These are phyloP conservation scores for Coilia nasus DNA, from an alignment of 2,797 vertebrate species.

Conservation along the genomic window DNA sequence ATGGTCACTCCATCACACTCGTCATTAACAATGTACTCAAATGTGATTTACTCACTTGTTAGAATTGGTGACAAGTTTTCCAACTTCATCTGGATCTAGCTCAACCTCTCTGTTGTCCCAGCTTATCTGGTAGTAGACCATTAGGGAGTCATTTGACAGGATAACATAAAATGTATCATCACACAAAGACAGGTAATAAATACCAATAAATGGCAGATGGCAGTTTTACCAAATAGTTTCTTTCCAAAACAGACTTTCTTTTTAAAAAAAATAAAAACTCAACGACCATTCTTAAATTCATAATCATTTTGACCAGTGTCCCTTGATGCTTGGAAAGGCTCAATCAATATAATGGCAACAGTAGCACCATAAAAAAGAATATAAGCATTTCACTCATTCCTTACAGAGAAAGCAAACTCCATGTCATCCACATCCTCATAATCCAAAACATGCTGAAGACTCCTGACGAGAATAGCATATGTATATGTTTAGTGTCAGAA, in stretches of 20 bases:
- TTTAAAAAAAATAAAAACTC: background rate
- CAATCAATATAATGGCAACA: too few relatives aligned
- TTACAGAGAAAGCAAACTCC: slow-evolving; percentile 83
- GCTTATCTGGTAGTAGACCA: background rate
- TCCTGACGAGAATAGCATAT: slow-evolving; percentile 66
- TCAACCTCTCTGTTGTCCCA: background rate
- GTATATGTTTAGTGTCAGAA: background rate
- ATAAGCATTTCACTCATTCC: slow-evolving; percentile 33
- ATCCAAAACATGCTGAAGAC: slow-evolving; percentile 81
- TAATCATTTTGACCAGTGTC: too few relatives aligned
- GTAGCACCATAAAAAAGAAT: background rate
- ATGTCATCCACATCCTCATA: slow-evolving; percentile 77
- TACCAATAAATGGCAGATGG: background rate
- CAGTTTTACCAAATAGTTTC: background rate
- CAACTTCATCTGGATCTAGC: background rate
- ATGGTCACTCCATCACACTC: too few relatives aligned
- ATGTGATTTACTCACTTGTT: background rate
- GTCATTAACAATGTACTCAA: too few relatives aligned
- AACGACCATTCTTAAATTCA: too few relatives aligned
- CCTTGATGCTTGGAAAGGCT: too few relatives aligned
- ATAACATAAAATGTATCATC: background rate
- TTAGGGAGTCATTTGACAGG: background rate
- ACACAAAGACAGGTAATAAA: background rate
- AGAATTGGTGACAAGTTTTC: background rate
- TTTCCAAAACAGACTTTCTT: background rate